Evolutionary conservation across 2,797 vertebrate species (phyloP).

Genomic region (Mus caroli): DNA sequence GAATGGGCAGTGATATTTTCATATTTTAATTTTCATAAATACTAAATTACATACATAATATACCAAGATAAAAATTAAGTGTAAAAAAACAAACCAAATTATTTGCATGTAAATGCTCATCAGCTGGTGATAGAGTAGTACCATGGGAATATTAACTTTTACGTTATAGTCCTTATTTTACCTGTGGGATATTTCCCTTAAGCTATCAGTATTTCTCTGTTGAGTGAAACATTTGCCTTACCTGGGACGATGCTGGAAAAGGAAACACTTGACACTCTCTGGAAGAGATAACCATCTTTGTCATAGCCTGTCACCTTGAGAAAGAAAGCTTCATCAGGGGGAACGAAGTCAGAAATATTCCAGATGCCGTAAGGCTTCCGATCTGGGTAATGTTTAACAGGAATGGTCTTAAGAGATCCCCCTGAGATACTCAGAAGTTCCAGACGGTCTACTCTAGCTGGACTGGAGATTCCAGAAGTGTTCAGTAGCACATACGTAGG

Average conservation of each 20-base stretch:
- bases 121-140: neutral
- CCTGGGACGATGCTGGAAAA: conserved; percentile 97
- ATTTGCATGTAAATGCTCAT: neutral
- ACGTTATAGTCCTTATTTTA: neutral
- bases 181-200: neutral
- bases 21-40: neutral
- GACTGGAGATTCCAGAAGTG: conserved; percentile 94
- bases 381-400: conserved; percentile 94
- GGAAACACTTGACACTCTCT: conserved; percentile 97
- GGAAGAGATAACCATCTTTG: conserved; percentile 94
- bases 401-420: conserved; percentile 93
- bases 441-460: conserved; percentile 94
- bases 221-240: conserved; percentile 84
- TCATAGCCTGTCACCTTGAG: conserved; percentile 96
- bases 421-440: conserved; percentile 95
- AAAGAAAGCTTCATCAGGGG: conserved; percentile 97
- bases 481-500: conserved; percentile 97
- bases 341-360: conserved; percentile 98
- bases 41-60: neutral
- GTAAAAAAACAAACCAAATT: neutral
- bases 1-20: neutral
- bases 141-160: neutral
- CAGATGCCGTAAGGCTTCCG: conserved; percentile 94
- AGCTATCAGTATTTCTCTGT: neutral
- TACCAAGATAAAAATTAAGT: neutral